Evolutionary conservation across 2,113 vertebrate species (phyloP), one percentile per base, ranked within the genome.

Genomic region (Corvus hawaiiensis): DNA sequence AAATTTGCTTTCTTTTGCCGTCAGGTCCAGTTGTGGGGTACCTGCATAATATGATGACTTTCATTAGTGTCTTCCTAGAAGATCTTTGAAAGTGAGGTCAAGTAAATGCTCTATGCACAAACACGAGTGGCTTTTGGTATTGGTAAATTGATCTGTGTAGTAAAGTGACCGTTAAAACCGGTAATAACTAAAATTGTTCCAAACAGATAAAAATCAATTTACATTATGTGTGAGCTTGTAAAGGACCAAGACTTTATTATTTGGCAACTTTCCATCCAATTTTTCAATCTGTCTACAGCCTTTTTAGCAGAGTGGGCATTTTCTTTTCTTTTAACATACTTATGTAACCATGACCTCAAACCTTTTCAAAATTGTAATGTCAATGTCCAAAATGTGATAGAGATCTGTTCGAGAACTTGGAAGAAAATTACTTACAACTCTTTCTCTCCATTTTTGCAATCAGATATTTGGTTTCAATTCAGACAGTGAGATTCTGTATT

Each of bases 181-280:
- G 66, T 26, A 68, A 80, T 66, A 84, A 66, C 37, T 75, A 84
- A 87, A 89, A 37, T 54, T 44, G 3, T 66, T 94, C n/a, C 23
- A 83, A 94, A 82, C 3, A 89, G 16, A 87, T 64, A 87, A 89
- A 96, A 83, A 89, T 54, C 41, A 64, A 68, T 89, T 91, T 66
- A 68, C 14, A 33, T 58, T 82, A 43, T 35, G 2, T n/a, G 10
- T 30, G 19, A 93, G 20, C 37, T 73, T 91, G 54, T 14, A 83
- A 89, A 89, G 5, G 11, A 64, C 52, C 22, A 69, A 82, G 51
- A 49, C 13, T 52, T 92, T 71, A 54, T 87, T 94, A 21, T 92
- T 32, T 79, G 54, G 74, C 71, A 69, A 41, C 28, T 85, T 80
- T 56, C 4, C 3, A 81, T 32, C 5, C 27, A 28, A 23, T 46